Evolutionary conservation across 1,140 invertebrate genomes (phyloP), one percentile per base, ranked within the genome.

Genomic region (Leptinotarsa texana): DNA sequence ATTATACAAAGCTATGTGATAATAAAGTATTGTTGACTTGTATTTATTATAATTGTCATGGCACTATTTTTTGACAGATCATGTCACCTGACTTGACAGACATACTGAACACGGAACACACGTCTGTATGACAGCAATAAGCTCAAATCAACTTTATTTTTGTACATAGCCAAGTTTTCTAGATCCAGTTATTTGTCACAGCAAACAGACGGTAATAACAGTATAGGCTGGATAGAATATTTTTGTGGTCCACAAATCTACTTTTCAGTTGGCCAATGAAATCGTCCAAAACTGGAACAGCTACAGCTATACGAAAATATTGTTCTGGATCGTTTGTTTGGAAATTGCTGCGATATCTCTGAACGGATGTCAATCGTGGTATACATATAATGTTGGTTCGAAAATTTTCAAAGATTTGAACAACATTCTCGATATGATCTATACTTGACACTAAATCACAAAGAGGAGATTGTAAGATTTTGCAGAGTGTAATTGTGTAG

Each of bases 401-500:
- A 18, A 67, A 17, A 67, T 67, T 27, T 27, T 67, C 18, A 67
- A 67, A 62, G 17, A 62, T n/a, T n/a, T 62, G 61, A n/a, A 62
- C 15, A 42, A 42, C 33, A 42, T 42, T 42, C 33, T 27, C 63
- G 21, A 65, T 27, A 65, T 65, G 63, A 22, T 65, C 63, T 17
- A 27, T 65, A 22, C 15, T 21, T 22, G 63, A 18, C 21, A 22
- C 21, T 13, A 65, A 65, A 22, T 65, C 63, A 65, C 63, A 65
- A 22, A 65, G 63, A 65, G 63, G 63, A n/a, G 63, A 65, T 3
- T 69, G 42, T 21, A 69, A n/a, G n/a, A 69, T 21, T 48, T 69
- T 69, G n/a, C 67, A 69, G 13, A 69, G 22, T 18, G 24, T 33
- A 27, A 48, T 11, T n/a, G 67, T 69, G 1, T 24, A 15, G 22